Evolutionary conservation across 1,140 invertebrate genomes (phyloP), one percentile per base, ranked within the genome.

Genomic region (Heliconius himera): DNA sequence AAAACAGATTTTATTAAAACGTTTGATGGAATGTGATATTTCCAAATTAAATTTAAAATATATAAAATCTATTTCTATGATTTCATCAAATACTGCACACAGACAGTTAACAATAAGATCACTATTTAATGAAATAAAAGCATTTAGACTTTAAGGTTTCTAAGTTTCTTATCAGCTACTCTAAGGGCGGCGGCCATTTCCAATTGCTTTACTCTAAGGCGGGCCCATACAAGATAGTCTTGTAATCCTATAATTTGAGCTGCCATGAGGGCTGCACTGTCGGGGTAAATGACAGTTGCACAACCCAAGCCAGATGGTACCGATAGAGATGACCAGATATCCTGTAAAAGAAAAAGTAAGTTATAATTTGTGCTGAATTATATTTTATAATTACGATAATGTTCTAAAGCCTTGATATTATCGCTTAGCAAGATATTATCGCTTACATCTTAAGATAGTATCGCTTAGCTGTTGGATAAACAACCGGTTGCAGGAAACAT

Each of bases 301-400:
- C 99, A 99, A 18, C 98, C 98, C 60, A 99, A 95, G 95, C 98
- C 98, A 72, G 99, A 99, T 3, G 99, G 99, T 73, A 99, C 96
- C 87, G 99, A 98, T 3, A 99, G 95, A 13, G 98, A 99, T 3
- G 99, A 99, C 99, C 99, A 99, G 82, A 99, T 96, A 91, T 99
- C 99, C 87, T 97, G 94, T 38, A 95, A 84, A 74, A 36, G 74
- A 18, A 41, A 41, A 33, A 66, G 13, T 16, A 16, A 16, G 41
- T 16, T 46, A 46, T 46, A 26, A 72, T 0, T 54, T 49, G 6
- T 29, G 8, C 97, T n/a, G 41, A 51, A 41, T 74, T 56, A 73
- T 81, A 54, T 26, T 26, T 26, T 26, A 26, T 26, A 26, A 26
- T 26, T 26, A 18, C 96, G 38, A 46, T 16, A 46, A 13, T 46